A percentile compares a stretch with the other conserved stretches of the same genome.
Evolutionary conservation across 1,140 invertebrate species (phyloP).

Genomic region (Dolichoris vasculosae): DNA sequence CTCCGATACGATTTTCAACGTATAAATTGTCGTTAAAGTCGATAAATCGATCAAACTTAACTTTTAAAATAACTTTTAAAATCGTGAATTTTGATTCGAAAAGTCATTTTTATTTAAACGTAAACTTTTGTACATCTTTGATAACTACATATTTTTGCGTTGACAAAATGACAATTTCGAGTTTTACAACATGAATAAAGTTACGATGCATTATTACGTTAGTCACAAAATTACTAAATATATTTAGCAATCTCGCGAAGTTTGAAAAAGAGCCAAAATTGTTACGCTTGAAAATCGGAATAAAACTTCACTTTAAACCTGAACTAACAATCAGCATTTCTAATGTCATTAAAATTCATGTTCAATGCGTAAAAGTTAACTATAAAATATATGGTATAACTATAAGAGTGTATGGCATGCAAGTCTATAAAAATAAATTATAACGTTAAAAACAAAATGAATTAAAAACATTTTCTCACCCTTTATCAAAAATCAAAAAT

Average conservation of each 20-base stretch:
- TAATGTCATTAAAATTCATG: constrained; percentile 10
- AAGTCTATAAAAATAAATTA: background rate
- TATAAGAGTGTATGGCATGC: constrained; percentile 8
- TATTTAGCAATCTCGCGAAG: background rate
- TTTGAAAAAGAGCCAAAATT: background rate
- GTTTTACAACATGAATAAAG: too few relatives aligned
- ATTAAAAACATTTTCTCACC: background rate
- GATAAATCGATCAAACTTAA: too few relatives aligned
- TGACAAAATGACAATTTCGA: too few relatives aligned
- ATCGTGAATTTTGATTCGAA: too few relatives aligned
- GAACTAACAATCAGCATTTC: background rate
- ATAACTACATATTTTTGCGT: too few relatives aligned
- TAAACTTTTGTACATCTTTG: too few relatives aligned
- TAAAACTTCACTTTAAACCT: constrained; percentile 1
- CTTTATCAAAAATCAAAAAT: constrained; percentile 27
- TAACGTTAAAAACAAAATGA: background rate
- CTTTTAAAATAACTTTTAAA: too few relatives aligned
- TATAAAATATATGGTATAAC: too few relatives aligned
- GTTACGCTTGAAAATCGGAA: background rate
- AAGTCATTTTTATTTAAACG: too few relatives aligned
- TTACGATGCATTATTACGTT: too few relatives aligned
- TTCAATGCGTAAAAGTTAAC: background rate
- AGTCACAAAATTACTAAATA: background rate
- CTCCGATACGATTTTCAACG: background rate
- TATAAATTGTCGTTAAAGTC: background rate